Conservation (phyloP, 1,140 invertebrate species). For the Pantala flavescens region DNA sequence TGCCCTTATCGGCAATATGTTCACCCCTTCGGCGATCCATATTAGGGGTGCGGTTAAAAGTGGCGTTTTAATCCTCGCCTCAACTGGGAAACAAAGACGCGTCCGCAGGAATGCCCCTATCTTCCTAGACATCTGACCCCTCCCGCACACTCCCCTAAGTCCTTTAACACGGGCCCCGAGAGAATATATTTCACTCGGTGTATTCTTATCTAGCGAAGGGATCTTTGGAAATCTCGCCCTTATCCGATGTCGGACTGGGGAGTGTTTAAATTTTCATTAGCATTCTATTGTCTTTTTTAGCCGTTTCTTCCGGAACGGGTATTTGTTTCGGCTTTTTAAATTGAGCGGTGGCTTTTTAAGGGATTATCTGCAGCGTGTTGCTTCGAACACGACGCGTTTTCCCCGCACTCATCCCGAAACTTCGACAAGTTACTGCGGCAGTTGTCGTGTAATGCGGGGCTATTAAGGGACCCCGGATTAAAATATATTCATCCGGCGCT, state of each 20-base stretch:
- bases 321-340: no score
- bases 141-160: background rate
- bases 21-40: background rate
- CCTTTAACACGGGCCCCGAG: background rate
- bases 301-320: no score
- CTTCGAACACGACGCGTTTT: no score
- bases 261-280: slow-evolving; percentile 10
- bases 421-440: no score
- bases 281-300: background rate
- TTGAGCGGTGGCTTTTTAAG: no score
- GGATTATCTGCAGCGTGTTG: no score
- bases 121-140: background rate
- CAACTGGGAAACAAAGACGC: slow-evolving; percentile 1
- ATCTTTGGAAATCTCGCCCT: background rate
- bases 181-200: background rate
- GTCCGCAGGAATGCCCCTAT: background rate
- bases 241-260: background rate
- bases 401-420: no score
- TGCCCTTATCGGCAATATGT: background rate
- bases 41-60: background rate
- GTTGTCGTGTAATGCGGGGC: no score
- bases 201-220: background rate
- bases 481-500: no score
- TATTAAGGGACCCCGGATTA: no score
- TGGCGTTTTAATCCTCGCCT: slow-evolving; percentile 8